A percentile compares a stretch with the other conserved stretches of the same genome.
Conservation (phyloP, 2,888 invertebrate species). For the Malthinus flaveolus region DNA sequence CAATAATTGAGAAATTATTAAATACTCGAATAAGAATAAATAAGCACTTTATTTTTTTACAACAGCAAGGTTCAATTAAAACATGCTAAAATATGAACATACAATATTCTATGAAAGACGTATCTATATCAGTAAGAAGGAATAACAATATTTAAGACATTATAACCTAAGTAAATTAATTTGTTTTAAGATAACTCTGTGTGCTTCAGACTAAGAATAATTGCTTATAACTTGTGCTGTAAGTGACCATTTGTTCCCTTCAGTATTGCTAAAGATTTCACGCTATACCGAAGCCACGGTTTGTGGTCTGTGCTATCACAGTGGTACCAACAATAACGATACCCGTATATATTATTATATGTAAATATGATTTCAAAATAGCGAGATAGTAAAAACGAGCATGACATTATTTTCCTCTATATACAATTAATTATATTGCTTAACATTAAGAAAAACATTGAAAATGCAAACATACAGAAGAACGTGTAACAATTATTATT, state of each 20-base stretch:
- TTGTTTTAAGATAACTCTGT: slow-evolving; percentile 23
- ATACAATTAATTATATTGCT: slow-evolving; percentile 9
- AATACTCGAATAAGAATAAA: slow-evolving; percentile 18
- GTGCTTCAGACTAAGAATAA: slow-evolving; percentile 28
- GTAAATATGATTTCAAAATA: slow-evolving; percentile 20
- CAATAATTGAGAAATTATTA: too few species aligned
- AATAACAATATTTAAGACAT: slow-evolving; percentile 16
- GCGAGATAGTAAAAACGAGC: slow-evolving; percentile 23
- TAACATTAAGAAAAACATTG: slow-evolving; percentile 16
- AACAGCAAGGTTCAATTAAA: slow-evolving; percentile 25
- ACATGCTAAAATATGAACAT: slow-evolving; percentile 21
- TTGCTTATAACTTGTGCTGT: slow-evolving; percentile 25
- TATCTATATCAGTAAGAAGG: slow-evolving; percentile 23
- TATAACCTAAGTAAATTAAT: slow-evolving; percentile 14
- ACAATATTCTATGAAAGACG: slow-evolving; percentile 22
- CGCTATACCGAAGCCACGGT: slow-evolving; percentile 28
- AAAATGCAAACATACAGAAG: slow-evolving; percentile 28
- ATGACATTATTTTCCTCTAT: background rate
- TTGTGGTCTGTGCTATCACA: slow-evolving; percentile 28
- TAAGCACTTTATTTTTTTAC: slow-evolving; percentile 28
- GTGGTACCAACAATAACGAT: slow-evolving; percentile 26
- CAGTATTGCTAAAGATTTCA: slow-evolving; percentile 24
- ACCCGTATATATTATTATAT: slow-evolving; percentile 26
- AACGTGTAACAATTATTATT: slow-evolving; percentile 24
- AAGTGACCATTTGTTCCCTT: slow-evolving; percentile 26